Evolutionary conservation across 2,888 invertebrate genomes (phyloP).

Genomic region (Campoplex nolae): DNA sequence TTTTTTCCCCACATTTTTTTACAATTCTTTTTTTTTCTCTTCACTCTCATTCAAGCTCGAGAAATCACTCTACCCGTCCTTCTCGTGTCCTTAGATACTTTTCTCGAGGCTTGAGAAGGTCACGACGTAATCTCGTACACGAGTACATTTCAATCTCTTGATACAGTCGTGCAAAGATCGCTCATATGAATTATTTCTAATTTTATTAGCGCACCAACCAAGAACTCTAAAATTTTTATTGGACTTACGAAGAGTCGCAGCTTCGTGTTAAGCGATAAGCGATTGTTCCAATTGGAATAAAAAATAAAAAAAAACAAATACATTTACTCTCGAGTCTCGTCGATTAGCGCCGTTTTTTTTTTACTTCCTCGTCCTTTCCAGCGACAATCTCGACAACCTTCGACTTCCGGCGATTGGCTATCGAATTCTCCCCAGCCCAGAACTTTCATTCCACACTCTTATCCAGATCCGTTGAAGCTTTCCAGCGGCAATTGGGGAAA

Average conservation of each 20-base stretch:
- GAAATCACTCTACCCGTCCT: neutral
- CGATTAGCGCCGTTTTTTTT: constrained; percentile 46
- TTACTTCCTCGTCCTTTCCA: constrained; percentile 7
- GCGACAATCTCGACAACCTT: constrained; percentile 53
- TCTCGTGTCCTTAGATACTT: constrained; percentile 10
- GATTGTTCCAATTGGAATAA: neutral
- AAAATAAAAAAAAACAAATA: neutral
- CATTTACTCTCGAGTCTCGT: constrained; percentile 7
- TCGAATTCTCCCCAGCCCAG: constrained; percentile 52
- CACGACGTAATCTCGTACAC: constrained; percentile 25
- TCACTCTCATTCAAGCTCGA: neutral
- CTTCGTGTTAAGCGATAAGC: neutral
- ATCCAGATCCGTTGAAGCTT: constrained; percentile 59
- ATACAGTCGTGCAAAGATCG: neutral
- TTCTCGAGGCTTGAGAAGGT: constrained; percentile 7
- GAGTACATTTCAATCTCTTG: neutral
- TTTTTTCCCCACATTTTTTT: constrained; percentile 13
- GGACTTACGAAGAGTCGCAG: neutral
- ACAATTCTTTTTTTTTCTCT: neutral
- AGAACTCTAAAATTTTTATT: neutral
- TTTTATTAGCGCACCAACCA: neutral
- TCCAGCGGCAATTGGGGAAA: constrained; percentile 43
- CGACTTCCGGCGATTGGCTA: constrained; percentile 62
- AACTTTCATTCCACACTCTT: constrained; percentile 52
- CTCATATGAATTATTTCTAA: neutral